Evolutionary conservation across 2,113 vertebrate genomes (phyloP), one percentile per base, ranked within the genome.

Genomic region (Haliaeetus leucogaster): DNA sequence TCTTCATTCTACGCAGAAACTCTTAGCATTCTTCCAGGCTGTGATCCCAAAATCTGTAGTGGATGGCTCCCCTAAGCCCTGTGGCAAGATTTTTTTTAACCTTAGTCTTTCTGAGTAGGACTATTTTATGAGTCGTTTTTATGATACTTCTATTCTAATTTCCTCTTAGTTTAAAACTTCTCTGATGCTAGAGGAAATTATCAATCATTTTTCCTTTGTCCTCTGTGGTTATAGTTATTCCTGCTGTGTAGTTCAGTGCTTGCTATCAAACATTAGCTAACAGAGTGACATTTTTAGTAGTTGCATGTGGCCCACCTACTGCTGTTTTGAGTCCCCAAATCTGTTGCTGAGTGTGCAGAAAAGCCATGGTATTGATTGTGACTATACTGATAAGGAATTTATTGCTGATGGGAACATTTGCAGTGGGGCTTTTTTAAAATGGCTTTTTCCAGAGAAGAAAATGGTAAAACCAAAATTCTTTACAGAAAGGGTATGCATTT

Each of bases 311-410:
- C 42, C 86, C 88, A 86, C 53, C 79, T 91, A 66, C 93, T 86
- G 66, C 79, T 92, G 70, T 87, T 96, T 82, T 87, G 82, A 82
- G 87, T 94, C 56, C 84, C 70, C 91, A 91, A 85, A 71, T 82
- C 78, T 85, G 59, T 92, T 94, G 76, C 88, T 85, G 89, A 93
- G 36, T 71, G 16, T 82, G 74, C 59, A 92, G 79, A 81, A 92
- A 66, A 80, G 23, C 27, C 21, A 79, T 87, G 42, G 18, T 91
- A 88, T 80, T 85, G 74, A 85, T 66, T 86, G 32, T n/a, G 88
- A 5, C 78, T 83, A 15, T 71, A 71, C 36, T 86, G 55, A 82
- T 73, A 74, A 93, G 43, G 72, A 86, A 72, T 68, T 79, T 80
- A 52, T 5, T 82, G 61, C 86, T 85, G 36, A 34, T 52, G 70